Base-by-base conservation (phyloP, 2,888 invertebrate genomes). In the Cephalotes varians region DNA sequence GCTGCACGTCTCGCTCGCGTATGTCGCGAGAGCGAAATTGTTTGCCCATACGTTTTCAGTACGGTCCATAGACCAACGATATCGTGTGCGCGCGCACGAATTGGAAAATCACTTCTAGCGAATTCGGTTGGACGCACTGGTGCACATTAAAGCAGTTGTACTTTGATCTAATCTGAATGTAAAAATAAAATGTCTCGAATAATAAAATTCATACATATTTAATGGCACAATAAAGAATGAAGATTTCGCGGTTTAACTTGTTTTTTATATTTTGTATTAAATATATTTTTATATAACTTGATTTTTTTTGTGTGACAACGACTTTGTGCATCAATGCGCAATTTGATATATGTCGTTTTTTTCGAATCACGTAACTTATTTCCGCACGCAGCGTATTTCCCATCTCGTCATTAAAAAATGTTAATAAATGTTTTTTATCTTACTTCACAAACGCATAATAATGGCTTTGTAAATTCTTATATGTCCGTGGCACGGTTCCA, bases 91-190 rank as follows among this genome's bases (percentile, higher is more conserved):
- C 5, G 21, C 54, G 4, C 54, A 25, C 37, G 10, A 40, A 28
- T 40, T 77, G 10, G 40, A 77, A 67, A 77, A 54, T 74, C 40
- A 60, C 21, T 18, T 73, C n/a, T n/a, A n/a, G n/a, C n/a, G n/a
- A n/a, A n/a, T n/a, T n/a, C n/a, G n/a, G n/a, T n/a, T n/a, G n/a
- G n/a, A n/a, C n/a, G n/a, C n/a, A n/a, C n/a, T n/a, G n/a, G n/a
- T n/a, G n/a, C n/a, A n/a, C n/a, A n/a, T n/a, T n/a, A n/a, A n/a
- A n/a, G n/a, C n/a, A n/a, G n/a, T n/a, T n/a, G n/a, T n/a, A n/a
- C n/a, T n/a, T n/a, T n/a, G n/a, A n/a, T n/a, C n/a, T n/a, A n/a
- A n/a, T n/a, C n/a, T n/a, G n/a, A n/a, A n/a, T n/a, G n/a, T n/a
- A n/a, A n/a, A n/a, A n/a, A n/a, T n/a, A n/a, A n/a, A n/a, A n/a